Base-by-base conservation (phyloP, 2,888 invertebrate genomes). In the Lithophane socia region DNA sequence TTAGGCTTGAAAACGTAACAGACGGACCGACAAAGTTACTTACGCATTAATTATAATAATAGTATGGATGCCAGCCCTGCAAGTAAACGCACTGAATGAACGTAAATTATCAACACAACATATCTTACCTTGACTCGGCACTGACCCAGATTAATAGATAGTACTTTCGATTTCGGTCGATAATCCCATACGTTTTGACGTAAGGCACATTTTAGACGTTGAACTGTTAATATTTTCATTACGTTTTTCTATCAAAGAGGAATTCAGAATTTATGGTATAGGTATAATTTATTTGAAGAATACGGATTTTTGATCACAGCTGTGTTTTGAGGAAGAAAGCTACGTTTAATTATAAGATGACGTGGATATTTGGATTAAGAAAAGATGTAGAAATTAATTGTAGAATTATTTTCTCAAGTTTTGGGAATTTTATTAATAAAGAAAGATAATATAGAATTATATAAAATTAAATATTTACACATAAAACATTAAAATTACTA, bases 81-180 rank as follows among this genome's bases (percentile, higher is more conserved):
- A 75, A 49, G 54, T 72, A 54, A 61, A 16, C 58, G 42, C 47
- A 66, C 8, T 77, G 79, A 84, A 83, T 79, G 85, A 81, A 83
- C 80, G 83, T 83, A 75, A 60, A 75, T 79, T 75, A 87, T 87
- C 69, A 63, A 66, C 61, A 73, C 70, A 87, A 81, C 77, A 82
- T 79, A 90, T 82, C 82, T 91, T 85, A 80, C 93, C 93, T 94
- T 93, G 94, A 86, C 88, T 89, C 79, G 91, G 89, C 93, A 91
- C 84, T 93, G 94, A 90, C 94, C 93, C 68, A 93, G 89, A 91
- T 93, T 82, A 81, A 82, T 86, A 87, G 85, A 86, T 78, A 86
- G 88, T 89, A 91, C 93, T 93, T 94, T 93, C 93, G 82, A 88
- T 92, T 84, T 91, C 83, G 81, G 82, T 82, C 75, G 81, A 83